Evolutionary conservation across 1,140 invertebrate genomes (phyloP), one percentile per base, ranked within the genome.

Genomic region (Apocrypta bakeri): DNA sequence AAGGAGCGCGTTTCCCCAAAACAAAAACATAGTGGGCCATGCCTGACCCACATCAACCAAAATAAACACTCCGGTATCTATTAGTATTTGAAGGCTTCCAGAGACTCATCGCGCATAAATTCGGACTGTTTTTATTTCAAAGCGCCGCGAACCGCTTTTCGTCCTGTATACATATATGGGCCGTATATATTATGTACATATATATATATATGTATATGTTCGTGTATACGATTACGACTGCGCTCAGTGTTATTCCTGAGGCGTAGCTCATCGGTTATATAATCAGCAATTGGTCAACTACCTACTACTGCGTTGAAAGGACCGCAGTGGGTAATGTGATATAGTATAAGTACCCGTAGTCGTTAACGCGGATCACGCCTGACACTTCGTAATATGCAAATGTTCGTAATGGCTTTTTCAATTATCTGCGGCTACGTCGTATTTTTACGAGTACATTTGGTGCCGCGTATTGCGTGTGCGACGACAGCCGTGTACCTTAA

Each of bases 211-310:
- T 42, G 12, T 42, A 42, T 42, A 42, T 1, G 7, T 42, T 42
- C n/a, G 6, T 56, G 17, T 56, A 17, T 56, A 56, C 7, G 17
- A 4, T n/a, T 1, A 7, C 48, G 48, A 6, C 14, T 56, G 17
- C 48, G 48, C 17, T 56, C 17, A 75, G 25, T 21, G 4, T 11
- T 27, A 75, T 48, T 75, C 37, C 24, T 42, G 4, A 24, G 12
- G 48, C 25, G 40, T 71, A 56, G 48, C 48, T 56, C 48, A 1
- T 11, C 37, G 31, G 72, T 84, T 66, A 66, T 66, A 66, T 25
- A 66, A 66, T 66, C 24, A 29, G 27, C 25, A 66, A 66, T 66
- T 66, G 27, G 63, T 66, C 63, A 66, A 66, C 63, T 29, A 29
- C 8, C 8, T 21, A 7, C 9, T n/a, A 64, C 61, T 64, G 61